Percentiles rank a stretch among this genome's conserved stretches.
Evolutionary conservation across 2,797 vertebrate species (phyloP).

Genomic region (Gymnodraco acuticeps): DNA sequence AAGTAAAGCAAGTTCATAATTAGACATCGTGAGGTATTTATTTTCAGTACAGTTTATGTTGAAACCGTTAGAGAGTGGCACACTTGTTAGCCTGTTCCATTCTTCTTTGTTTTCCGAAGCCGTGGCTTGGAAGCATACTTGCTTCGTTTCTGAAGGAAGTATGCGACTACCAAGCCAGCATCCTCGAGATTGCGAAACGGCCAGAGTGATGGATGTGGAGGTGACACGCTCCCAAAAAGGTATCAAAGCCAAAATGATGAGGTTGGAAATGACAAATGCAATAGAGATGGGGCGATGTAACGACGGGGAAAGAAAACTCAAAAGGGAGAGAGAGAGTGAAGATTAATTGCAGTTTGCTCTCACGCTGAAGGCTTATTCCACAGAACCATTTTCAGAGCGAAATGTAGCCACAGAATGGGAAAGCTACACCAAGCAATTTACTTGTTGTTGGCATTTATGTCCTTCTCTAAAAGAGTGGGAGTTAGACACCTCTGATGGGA

Average conservation of each 20-base stretch:
- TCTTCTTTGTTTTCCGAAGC: too few species aligned
- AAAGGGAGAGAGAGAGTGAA: background rate
- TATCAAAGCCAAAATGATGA: slow-evolving; percentile 31
- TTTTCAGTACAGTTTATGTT: too few species aligned
- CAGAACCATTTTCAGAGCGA: slow-evolving; percentile 11
- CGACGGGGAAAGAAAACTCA: slow-evolving; percentile 6
- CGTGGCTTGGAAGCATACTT: too few species aligned
- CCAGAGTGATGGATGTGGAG: slow-evolving; percentile 35
- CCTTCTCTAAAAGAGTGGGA: slow-evolving; percentile 30
- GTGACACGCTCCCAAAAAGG: background rate
- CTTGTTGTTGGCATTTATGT: slow-evolving; percentile 8
- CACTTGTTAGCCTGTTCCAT: too few species aligned
- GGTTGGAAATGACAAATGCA: slow-evolving; percentile 42
- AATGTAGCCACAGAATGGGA: slow-evolving; percentile 15
- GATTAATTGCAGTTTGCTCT: slow-evolving; percentile 26
- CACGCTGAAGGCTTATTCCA: slow-evolving; percentile 14
- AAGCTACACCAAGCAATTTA: slow-evolving; percentile 1
- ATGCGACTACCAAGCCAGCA: too few species aligned
- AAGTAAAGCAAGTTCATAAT: too few species aligned
- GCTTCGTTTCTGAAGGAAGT: too few species aligned
- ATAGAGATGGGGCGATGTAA: slow-evolving; percentile 12
- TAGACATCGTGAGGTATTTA: too few species aligned
- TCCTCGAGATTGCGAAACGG: too few species aligned
- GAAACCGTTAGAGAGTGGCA: too few species aligned
- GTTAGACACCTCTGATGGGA: slow-evolving; percentile 7